A percentile compares a stretch with the other conserved stretches of the same genome.
These are phyloP conservation scores for Scylla paramamosain DNA, from an alignment of 1,140 invertebrate species.

Conservation along the genomic window DNA sequence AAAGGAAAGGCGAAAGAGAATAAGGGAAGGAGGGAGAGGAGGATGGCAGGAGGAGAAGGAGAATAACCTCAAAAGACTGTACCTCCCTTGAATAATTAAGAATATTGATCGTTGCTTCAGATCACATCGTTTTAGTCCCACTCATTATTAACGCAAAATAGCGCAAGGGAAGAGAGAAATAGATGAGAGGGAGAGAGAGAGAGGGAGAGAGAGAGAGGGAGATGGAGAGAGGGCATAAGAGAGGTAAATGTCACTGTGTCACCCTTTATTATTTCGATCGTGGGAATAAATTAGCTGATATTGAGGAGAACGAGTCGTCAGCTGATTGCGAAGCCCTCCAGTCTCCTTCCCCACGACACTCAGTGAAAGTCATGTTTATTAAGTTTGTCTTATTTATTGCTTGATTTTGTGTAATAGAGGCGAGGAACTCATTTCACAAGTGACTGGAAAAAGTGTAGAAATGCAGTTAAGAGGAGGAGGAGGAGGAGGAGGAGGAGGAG, in stretches of 20 bases:
- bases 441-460: too few species aligned
- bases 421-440: too few species aligned
- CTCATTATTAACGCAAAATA: slow-evolving; percentile 2
- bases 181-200: too few species aligned
- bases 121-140: background rate
- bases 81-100: background rate
- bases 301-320: background rate
- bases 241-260: background rate
- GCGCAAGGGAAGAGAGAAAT: background rate
- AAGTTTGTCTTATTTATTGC: background rate
- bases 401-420: background rate
- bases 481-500: too few species aligned
- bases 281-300: too few species aligned
- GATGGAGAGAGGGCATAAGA: too few species aligned
- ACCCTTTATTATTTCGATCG: too few species aligned
- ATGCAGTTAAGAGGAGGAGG: too few species aligned
- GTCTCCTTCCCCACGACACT: too few species aligned
- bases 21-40: background rate
- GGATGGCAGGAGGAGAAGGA: background rate
- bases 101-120: background rate
- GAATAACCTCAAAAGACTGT: background rate
- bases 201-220: too few species aligned
- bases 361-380: background rate
- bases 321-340: background rate
- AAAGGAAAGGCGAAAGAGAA: background rate